phyloP scores from a whole-genome alignment of 2,888 invertebrate species.

The Amblyjoppa fuscipennis region DNA sequence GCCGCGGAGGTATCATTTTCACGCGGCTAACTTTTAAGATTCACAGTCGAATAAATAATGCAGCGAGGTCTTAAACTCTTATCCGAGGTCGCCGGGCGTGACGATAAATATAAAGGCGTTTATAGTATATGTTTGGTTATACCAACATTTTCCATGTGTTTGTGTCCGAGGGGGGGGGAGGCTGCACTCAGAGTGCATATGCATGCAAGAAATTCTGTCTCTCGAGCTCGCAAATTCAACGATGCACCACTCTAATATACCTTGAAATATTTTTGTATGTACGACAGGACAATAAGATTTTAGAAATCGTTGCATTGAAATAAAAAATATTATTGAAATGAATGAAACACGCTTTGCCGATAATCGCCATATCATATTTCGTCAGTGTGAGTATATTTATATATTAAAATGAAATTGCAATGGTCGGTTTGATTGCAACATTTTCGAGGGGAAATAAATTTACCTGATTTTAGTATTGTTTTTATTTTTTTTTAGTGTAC shows the following conservation, averaged over 20 bases:
- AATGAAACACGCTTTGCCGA: too few species aligned
- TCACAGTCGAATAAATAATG: constrained; percentile 83
- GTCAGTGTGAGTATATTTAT: too few species aligned
- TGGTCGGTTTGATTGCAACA: too few species aligned
- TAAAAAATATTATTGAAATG: too few species aligned
- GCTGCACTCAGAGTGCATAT: constrained; percentile 53
- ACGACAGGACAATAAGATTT: too few species aligned
- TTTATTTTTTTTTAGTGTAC: too few species aligned
- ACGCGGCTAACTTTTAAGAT: constrained; percentile 79
- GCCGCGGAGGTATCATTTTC: constrained; percentile 83
- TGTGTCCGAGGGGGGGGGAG: constrained; percentile 29
- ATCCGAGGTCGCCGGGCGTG: constrained; percentile 83
- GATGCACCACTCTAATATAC: constrained; percentile 42
- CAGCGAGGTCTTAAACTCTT: constrained; percentile 82
- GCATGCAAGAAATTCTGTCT: constrained; percentile 45
- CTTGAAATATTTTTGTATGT: constrained; percentile 13
- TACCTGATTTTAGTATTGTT: too few species aligned
- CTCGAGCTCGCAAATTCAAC: constrained; percentile 51
- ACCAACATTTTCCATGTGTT: constrained; percentile 54
- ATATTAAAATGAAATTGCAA: too few species aligned
- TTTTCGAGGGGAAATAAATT: too few species aligned
- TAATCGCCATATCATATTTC: too few species aligned
- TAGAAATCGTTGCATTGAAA: too few species aligned
- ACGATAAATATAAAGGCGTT: constrained; percentile 79
- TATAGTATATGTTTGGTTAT: constrained; percentile 73